phyloP scores from a whole-genome alignment of 2,888 invertebrate species.

The Lasius fuliginosus region DNA sequence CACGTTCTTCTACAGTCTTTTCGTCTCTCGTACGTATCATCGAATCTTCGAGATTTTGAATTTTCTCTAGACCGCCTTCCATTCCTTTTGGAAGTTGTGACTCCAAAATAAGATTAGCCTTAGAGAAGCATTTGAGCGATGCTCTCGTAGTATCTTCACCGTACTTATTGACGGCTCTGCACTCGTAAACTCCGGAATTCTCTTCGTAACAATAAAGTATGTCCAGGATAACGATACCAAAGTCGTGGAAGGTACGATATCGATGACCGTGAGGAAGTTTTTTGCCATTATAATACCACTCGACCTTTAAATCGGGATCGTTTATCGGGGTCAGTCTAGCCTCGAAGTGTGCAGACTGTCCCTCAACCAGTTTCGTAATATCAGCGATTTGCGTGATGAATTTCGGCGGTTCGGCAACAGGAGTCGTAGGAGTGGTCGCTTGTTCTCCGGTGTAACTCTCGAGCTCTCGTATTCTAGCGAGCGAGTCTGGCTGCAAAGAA shows the following conservation, averaged over 20 bases:
- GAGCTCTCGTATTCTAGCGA: constrained; percentile 95
- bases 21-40: constrained; percentile 93
- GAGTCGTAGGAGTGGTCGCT: constrained; percentile 89
- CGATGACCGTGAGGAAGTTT: constrained; percentile 97
- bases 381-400: constrained; percentile 96
- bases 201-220: constrained; percentile 98
- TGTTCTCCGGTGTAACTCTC: constrained; percentile 91
- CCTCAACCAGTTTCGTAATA: constrained; percentile 95
- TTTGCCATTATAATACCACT: constrained; percentile 98
- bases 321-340: constrained; percentile 97
- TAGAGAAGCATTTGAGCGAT: constrained; percentile 94
- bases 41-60: constrained; percentile 96
- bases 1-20: constrained; percentile 91
- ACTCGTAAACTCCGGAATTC: constrained; percentile 97
- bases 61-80: constrained; percentile 97
- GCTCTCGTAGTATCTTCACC: constrained; percentile 96
- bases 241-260: constrained; percentile 98
- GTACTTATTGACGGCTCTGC: constrained; percentile 96
- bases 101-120: constrained; percentile 95
- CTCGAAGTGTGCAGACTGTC: constrained; percentile 97
- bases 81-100: constrained; percentile 98
- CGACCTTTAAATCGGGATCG: constrained; percentile 97
- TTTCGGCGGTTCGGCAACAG: constrained; percentile 94
- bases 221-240: constrained; percentile 98
- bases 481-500: constrained; percentile 95